phyloP scores from a whole-genome alignment of 2,113 vertebrate genomes.

The Gnathonemus longibarbis region DNA sequence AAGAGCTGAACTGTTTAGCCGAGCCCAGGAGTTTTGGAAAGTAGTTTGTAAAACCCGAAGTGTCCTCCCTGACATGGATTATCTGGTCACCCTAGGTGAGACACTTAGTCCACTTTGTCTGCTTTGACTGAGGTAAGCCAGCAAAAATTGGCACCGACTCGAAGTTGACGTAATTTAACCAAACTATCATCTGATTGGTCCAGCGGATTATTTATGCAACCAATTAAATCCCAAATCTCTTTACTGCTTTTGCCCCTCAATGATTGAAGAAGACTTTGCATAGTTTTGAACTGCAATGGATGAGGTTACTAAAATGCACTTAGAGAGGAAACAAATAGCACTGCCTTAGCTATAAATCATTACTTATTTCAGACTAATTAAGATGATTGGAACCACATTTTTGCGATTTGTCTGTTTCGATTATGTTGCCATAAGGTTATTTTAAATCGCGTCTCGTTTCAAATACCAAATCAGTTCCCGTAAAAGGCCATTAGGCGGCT shows the following conservation, averaged over 20 bases:
- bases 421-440: not conserved
- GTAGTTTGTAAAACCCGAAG: too few species aligned
- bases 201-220: not conserved
- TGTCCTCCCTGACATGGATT: too few species aligned
- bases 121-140: not conserved
- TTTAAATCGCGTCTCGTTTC: not conserved
- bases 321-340: not conserved
- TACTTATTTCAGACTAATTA: not conserved
- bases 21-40: too few species aligned
- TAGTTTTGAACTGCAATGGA: not conserved
- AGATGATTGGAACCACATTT: not conserved
- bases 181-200: not conserved
- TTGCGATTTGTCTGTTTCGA: not conserved
- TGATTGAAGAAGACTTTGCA: not conserved
- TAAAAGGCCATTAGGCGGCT: not conserved
- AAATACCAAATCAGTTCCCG: not conserved
- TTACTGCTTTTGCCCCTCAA: not conserved
- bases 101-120: not conserved
- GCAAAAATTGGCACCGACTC: not conserved
- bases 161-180: not conserved
- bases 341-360: not conserved
- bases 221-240: not conserved
- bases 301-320: not conserved
- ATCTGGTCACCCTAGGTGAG: not conserved
- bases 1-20: too few species aligned